Percentiles rank a stretch among this genome's conserved stretches.
Evolutionary conservation across 2,113 vertebrate genomes (phyloP).

Genomic region (Paratilapia polleni): DNA sequence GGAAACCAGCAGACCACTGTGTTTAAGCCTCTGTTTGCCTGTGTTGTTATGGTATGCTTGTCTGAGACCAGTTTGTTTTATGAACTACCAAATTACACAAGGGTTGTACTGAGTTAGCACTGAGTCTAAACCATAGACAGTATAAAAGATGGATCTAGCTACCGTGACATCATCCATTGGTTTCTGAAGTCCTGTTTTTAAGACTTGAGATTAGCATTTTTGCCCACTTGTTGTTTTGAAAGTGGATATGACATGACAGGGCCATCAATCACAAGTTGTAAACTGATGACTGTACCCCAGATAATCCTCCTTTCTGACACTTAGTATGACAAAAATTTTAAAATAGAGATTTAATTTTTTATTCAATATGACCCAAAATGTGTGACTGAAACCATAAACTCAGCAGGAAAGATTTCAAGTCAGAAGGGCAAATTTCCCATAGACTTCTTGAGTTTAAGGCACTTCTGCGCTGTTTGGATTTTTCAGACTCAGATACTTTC

Average conservation of each 20-base stretch:
- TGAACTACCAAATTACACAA: background rate
- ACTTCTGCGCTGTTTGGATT: too few species aligned
- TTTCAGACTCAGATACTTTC: background rate
- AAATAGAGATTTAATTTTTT: too few species aligned
- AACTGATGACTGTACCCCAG: too few species aligned
- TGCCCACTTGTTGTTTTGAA: background rate
- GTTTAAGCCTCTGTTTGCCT: conserved; percentile 40
- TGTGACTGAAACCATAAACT: too few species aligned
- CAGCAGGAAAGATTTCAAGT: too few species aligned
- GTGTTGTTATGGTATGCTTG: conserved; percentile 50
- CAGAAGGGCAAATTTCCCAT: too few species aligned
- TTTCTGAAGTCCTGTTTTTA: background rate
- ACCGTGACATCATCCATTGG: background rate
- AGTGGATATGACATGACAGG: too few species aligned
- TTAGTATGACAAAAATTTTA: too few species aligned
- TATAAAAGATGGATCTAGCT: background rate
- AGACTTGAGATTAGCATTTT: background rate
- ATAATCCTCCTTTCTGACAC: too few species aligned
- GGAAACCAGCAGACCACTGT: conserved; percentile 67
- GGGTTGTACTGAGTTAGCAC: background rate
- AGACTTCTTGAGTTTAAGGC: too few species aligned
- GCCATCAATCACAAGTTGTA: too few species aligned
- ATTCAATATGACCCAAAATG: too few species aligned
- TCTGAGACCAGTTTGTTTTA: conserved; percentile 15
- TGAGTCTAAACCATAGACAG: background rate